Percentiles rank a stretch among this genome's conserved stretches.
These are phyloP conservation scores for Tipula vernalis DNA, from an alignment of 2,888 invertebrate genomes.

Conservation along the genomic window DNA sequence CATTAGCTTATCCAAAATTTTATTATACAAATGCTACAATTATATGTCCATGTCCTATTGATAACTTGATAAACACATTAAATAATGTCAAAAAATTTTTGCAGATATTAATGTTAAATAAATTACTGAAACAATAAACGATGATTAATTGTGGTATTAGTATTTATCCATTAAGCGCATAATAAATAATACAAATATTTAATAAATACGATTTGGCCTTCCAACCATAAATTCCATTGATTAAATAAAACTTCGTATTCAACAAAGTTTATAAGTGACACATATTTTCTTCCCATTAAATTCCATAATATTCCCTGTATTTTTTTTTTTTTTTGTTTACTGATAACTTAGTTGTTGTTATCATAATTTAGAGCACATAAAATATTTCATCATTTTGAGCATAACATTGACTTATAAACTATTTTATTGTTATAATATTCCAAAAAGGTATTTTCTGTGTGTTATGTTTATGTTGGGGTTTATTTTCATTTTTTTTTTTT, in stretches of 20 bases:
- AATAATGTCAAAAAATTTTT: no score
- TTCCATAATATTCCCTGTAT: neutral
- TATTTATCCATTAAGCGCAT: no score
- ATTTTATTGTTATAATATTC: neutral
- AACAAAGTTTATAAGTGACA: neutral
- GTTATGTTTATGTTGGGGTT: neutral
- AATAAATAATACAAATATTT: neutral
- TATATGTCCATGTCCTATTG: no score
- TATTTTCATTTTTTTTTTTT: neutral
- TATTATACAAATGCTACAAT: no score
- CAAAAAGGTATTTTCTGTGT: neutral
- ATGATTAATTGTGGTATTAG: no score
- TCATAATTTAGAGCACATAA: neutral
- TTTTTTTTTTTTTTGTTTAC: neutral
- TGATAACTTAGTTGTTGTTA: neutral
- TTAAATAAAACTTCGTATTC: neutral
- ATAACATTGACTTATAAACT: constrained; percentile 4
- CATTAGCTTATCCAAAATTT: no score
- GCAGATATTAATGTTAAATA: no score
- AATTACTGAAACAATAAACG: no score
- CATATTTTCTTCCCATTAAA: neutral
- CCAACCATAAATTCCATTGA: neutral
- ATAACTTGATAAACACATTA: no score
- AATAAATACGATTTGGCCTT: neutral
- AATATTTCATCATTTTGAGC: neutral